phyloP scores from a whole-genome alignment of 2,113 vertebrate genomes.

The Egretta garzetta region DNA sequence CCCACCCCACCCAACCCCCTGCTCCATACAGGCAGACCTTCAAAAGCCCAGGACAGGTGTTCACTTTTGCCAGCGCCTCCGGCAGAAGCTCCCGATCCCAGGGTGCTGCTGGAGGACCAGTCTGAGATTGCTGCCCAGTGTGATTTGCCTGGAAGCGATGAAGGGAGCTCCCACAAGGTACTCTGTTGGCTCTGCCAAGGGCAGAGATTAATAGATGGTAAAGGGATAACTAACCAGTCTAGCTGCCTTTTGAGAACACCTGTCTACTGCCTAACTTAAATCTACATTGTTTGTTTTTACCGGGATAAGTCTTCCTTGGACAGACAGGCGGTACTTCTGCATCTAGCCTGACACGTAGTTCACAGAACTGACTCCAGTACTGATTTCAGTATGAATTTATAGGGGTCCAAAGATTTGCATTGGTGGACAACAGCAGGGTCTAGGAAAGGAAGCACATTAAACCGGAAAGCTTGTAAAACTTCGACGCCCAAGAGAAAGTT shows the following conservation, averaged over 20 bases:
- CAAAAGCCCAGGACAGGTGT: background rate
- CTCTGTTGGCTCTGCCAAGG: background rate
- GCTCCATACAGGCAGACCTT: background rate
- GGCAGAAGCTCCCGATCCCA: background rate
- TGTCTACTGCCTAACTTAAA: background rate
- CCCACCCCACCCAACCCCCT: too few relatives aligned
- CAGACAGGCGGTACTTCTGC: background rate
- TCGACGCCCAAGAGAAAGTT: background rate
- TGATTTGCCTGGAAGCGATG: background rate
- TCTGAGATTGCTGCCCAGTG: background rate
- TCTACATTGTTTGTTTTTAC: background rate
- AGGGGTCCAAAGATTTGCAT: background rate
- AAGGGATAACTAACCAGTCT: background rate
- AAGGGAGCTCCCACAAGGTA: background rate
- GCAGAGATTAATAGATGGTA: background rate
- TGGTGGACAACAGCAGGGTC: rapidly evolving
- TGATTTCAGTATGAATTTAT: background rate
- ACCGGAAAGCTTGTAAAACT: background rate
- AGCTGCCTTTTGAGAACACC: background rate
- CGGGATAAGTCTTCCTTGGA: background rate
- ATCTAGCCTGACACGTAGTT: background rate
- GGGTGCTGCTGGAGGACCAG: background rate
- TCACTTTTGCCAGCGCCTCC: background rate
- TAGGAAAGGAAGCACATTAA: background rate
- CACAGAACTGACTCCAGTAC: background rate